A percentile compares a stretch with the other conserved stretches of the same genome.
Evolutionary conservation across 2,888 invertebrate genomes (phyloP).

Genomic region (Morpho helenor): DNA sequence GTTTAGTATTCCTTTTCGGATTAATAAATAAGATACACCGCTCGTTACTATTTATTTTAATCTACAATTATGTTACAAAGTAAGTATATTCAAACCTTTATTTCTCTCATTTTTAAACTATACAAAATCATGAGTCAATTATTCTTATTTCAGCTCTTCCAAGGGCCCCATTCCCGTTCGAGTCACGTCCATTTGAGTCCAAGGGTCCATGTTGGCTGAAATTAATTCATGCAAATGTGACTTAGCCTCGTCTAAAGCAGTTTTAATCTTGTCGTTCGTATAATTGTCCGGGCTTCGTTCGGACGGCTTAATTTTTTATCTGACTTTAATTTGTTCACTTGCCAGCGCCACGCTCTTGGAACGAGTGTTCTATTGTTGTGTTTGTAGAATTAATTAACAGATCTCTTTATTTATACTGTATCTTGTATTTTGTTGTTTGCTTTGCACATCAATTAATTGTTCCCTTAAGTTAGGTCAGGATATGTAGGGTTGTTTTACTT

Average conservation of each 20-base stretch:
- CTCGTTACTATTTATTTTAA: too few relatives aligned
- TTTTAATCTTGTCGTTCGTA: constrained; percentile 34
- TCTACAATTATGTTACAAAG: too few relatives aligned
- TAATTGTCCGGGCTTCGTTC: constrained; percentile 8
- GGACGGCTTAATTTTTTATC: constrained; percentile 21
- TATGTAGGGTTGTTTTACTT: too few relatives aligned
- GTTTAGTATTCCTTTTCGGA: too few relatives aligned
- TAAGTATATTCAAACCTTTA: too few relatives aligned
- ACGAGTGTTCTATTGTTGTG: background rate
- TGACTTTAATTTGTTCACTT: constrained; percentile 16
- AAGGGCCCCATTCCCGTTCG: constrained; percentile 22
- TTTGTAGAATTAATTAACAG: too few relatives aligned
- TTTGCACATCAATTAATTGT: too few relatives aligned
- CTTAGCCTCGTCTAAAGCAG: constrained; percentile 52
- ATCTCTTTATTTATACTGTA: too few relatives aligned
- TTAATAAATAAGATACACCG: too few relatives aligned
- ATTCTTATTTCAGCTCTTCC: constrained; percentile 16
- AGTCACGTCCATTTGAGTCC: constrained; percentile 18
- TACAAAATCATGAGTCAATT: constrained; percentile 20
- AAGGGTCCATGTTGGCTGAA: constrained; percentile 24
- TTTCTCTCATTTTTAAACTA: constrained; percentile 9
- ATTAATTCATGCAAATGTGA: constrained; percentile 31
- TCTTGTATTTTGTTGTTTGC: too few relatives aligned
- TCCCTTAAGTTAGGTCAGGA: too few relatives aligned
- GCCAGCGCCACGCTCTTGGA: constrained; percentile 2